Evolutionary conservation across 2,113 vertebrate genomes (phyloP), one percentile per base, ranked within the genome.

Genomic region (Gobius niger): DNA sequence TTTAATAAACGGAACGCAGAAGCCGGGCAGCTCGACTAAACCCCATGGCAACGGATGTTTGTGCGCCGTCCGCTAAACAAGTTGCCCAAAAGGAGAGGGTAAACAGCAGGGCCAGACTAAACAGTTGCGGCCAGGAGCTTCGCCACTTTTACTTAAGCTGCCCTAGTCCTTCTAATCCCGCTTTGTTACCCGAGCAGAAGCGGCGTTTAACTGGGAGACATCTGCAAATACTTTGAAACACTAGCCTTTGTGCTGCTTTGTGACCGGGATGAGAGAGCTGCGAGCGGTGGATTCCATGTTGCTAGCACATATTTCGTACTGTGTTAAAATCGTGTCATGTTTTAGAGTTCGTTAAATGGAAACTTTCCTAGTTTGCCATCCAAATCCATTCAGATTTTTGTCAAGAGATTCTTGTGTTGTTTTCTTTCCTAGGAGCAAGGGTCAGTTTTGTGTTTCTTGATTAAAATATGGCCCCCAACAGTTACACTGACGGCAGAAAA

Each of bases 191-290:
- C 91, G 89, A 77, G 70, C 72, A 77, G 72, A 80, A 82, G 72
- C 80, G 63, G 82, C 78, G 73, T 87, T 87, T 78, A 87, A 88
- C 90, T 89, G 78, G 88, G 90, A 91, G 81, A 93, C 92, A 96
- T 96, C 95, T 97, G 95, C 93, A 93, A 94, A 88, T 77, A 83
- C 79, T 92, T 92, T 87, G 67, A 86, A 82, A 85, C 61, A 80
- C 72, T 64, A 60, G 49, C 68, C 65, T 54, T 76, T 84, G 77
- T 75, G 81, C 54, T n/a, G 64, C 81, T 81, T 76, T 75, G 67
- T 47, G 54, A 10, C 61, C 0, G 70, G 68, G 65, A 54, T n/a
- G 52, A 19, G 52, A 19, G 52, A 56, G 65, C 67, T 76, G 65
- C 77, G 66, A 77, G 64, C 69, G 77, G 64, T 82, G 84, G 76